Percentiles rank a stretch among this genome's conserved stretches.
These are phyloP conservation scores for Cantharis rustica DNA, from an alignment of 2,888 invertebrate species.

Conservation along the genomic window DNA sequence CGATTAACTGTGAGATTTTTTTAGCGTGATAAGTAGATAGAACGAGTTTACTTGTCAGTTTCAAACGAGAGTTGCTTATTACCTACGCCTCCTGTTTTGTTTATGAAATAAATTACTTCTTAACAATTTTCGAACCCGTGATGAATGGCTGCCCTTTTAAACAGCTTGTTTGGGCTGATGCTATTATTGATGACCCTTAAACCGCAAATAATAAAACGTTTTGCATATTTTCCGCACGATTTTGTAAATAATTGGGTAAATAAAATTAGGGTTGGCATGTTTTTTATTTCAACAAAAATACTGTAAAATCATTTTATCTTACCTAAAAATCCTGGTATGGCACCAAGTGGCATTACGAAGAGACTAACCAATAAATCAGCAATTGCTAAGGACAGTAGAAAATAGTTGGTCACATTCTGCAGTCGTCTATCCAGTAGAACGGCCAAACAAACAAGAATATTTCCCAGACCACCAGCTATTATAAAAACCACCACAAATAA, in stretches of 20 bases:
- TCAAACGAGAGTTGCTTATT: neutral
- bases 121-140: neutral
- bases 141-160: neutral
- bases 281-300: neutral
- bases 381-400: slow-evolving; percentile 88
- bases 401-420: slow-evolving; percentile 96
- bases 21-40: neutral
- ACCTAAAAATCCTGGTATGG: slow-evolving; percentile 93
- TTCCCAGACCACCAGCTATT: slow-evolving; percentile 86
- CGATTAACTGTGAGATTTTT: neutral
- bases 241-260: neutral
- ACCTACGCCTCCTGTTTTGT: neutral
- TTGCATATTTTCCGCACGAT: neutral
- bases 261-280: neutral
- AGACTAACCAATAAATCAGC: slow-evolving; percentile 92
- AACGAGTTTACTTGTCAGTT: neutral
- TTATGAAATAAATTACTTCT: neutral
- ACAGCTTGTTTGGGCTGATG: neutral
- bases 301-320: slow-evolving; percentile 57
- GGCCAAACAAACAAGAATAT: slow-evolving; percentile 91
- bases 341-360: slow-evolving; percentile 95
- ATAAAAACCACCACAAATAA: slow-evolving; percentile 85
- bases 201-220: neutral
- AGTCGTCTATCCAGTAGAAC: slow-evolving; percentile 87
- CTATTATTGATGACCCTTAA: neutral